These are phyloP conservation scores for Hylomyscus alleni DNA, from an alignment of 2,797 vertebrate genomes.

Conservation along the genomic window DNA sequence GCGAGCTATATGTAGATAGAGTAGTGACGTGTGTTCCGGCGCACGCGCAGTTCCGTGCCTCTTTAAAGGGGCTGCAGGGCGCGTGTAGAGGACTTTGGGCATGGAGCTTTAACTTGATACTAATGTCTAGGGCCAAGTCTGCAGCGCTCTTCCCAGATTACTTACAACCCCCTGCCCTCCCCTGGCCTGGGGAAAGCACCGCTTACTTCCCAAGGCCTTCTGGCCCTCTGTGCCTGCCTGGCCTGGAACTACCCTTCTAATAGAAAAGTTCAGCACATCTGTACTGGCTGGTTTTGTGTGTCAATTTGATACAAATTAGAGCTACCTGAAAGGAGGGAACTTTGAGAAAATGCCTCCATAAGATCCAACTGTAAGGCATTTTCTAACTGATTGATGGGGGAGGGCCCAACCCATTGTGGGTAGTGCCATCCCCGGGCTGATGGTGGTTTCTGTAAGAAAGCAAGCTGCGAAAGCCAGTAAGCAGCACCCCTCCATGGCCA, in stretches of 20 bases:
- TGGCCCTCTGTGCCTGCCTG: neutral
- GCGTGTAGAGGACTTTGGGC: neutral
- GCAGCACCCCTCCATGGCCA: neutral
- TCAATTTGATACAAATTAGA: neutral
- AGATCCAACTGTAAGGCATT: neutral
- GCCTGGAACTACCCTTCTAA: neutral
- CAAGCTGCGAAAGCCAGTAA: neutral
- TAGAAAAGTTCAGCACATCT: neutral
- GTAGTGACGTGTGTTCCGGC: neutral
- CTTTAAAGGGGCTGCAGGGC: neutral
- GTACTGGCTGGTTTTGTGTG: neutral
- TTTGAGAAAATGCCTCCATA: neutral
- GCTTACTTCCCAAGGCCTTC: neutral
- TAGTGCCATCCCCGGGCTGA: neutral
- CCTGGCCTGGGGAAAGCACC: neutral
- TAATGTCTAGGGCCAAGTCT: neutral
- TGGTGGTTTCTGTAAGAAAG: neutral
- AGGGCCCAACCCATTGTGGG: neutral
- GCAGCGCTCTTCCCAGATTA: neutral
- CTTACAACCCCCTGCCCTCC: neutral
- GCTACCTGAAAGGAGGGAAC: neutral
- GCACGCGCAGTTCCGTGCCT: neutral
- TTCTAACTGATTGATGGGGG: neutral
- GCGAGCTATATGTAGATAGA: neutral
- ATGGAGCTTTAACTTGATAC: fast-evolving